phyloP scores from a whole-genome alignment of 2,113 vertebrate genomes.

The Phylloscopus whistleri region DNA sequence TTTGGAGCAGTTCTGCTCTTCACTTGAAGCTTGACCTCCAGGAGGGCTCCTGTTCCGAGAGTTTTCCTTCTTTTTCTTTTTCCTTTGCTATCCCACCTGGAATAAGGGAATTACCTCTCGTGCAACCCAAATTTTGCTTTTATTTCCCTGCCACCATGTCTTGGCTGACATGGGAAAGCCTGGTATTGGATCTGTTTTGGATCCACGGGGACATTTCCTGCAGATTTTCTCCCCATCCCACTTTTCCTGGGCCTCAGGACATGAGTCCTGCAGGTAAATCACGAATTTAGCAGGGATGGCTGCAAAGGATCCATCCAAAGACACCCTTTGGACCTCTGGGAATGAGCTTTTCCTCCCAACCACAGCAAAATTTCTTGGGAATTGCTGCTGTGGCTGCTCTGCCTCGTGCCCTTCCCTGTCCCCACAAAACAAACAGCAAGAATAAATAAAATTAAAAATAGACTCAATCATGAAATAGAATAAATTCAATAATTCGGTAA shows the following conservation, averaged over 20 bases:
- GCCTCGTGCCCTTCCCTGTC: background rate
- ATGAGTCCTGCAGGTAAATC: background rate
- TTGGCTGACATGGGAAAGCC: background rate
- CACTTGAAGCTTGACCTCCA: background rate
- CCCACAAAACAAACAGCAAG: background rate
- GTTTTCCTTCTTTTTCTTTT: background rate
- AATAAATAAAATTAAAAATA: background rate
- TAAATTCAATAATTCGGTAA: background rate
- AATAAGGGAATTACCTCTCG: accelerated
- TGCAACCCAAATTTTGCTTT: background rate
- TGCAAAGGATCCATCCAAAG: background rate
- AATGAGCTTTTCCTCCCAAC: background rate
- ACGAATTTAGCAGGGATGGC: background rate
- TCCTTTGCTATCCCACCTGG: background rate
- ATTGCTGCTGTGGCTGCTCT: background rate
- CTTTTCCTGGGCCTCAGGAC: background rate
- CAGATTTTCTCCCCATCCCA: background rate
- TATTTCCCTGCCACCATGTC: background rate
- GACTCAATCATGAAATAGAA: too few relatives aligned
- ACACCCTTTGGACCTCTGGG: background rate
- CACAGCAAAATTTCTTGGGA: background rate
- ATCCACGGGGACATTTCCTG: background rate
- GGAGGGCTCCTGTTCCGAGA: background rate
- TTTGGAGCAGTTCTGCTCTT: background rate
- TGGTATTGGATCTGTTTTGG: background rate